phyloP scores from a whole-genome alignment of 2,888 invertebrate genomes.

The Alcis repandata region DNA sequence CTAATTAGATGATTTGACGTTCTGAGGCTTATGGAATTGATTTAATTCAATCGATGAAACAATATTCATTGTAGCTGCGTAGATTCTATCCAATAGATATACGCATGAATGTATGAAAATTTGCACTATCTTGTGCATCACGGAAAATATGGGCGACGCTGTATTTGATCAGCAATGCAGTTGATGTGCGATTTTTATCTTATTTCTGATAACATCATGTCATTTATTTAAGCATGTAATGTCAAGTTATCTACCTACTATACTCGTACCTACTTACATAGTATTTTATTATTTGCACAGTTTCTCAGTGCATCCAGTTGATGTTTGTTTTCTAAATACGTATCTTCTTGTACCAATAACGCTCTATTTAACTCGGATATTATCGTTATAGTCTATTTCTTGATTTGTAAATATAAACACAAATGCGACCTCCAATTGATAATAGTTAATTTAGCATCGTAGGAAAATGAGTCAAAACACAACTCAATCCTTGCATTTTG shows the following conservation, averaged over 20 bases:
- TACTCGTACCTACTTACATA: too few relatives aligned
- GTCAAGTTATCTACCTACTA: slow-evolving; percentile 19
- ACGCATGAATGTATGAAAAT: too few relatives aligned
- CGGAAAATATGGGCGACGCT: not conserved
- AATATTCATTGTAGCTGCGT: too few relatives aligned
- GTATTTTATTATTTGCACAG: slow-evolving; percentile 24
- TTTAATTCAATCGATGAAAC: too few relatives aligned
- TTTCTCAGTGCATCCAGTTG: slow-evolving; percentile 15
- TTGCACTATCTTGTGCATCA: slow-evolving; percentile 6
- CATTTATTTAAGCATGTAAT: slow-evolving; percentile 10
- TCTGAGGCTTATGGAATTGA: too few relatives aligned
- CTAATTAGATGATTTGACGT: too few relatives aligned
- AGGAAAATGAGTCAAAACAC: not conserved
- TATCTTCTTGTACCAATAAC: not conserved
- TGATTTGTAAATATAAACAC: slow-evolving; percentile 13
- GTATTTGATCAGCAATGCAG: slow-evolving; percentile 16
- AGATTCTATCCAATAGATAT: too few relatives aligned
- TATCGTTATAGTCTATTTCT: slow-evolving; percentile 14
- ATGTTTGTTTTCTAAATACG: slow-evolving; percentile 25
- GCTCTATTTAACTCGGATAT: slow-evolving; percentile 1
- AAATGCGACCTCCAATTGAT: not conserved
- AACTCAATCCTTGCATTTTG: too few relatives aligned
- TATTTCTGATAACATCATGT: slow-evolving; percentile 13
- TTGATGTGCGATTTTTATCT: slow-evolving; percentile 17
- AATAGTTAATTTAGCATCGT: not conserved